phyloP scores from a whole-genome alignment of 2,797 vertebrate genomes.

The Sciurus carolinensis region DNA sequence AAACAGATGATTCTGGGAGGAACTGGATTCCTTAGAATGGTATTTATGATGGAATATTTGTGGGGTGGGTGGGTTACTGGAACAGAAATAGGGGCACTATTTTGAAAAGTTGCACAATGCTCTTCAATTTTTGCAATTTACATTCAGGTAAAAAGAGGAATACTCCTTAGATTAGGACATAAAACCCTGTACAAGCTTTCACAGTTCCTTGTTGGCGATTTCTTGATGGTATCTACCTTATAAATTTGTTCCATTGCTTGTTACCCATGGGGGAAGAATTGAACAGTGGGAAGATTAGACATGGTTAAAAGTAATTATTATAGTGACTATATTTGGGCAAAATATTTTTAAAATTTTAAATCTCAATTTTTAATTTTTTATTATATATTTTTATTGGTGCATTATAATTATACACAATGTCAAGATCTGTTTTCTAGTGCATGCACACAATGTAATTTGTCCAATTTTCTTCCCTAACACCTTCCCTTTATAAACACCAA shows the following conservation, averaged over 20 bases:
- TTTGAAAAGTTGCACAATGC: background rate
- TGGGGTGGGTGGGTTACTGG: background rate
- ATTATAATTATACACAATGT: no score
- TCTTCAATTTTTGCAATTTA: background rate
- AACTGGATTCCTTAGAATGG: background rate
- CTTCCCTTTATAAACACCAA: no score
- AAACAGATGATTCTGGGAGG: constrained; percentile 22
- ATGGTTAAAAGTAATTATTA: background rate
- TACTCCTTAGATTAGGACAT: background rate
- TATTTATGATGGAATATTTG: constrained; percentile 8
- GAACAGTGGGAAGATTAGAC: background rate
- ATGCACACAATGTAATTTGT: no score
- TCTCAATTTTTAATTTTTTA: no score
- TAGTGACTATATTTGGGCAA: background rate
- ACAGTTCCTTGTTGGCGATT: background rate
- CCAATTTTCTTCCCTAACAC: no score
- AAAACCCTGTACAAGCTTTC: background rate
- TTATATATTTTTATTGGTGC: no score
- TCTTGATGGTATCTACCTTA: background rate
- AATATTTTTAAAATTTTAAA: background rate
- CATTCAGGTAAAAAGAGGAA: background rate
- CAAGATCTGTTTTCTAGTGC: no score
- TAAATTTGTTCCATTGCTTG: background rate
- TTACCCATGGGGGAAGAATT: background rate
- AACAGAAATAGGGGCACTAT: constrained; percentile 35